Percentiles rank a stretch among this genome's conserved stretches.
Conservation (phyloP, 2,113 vertebrate genomes). For the Thalassarche chlororhynchos region DNA sequence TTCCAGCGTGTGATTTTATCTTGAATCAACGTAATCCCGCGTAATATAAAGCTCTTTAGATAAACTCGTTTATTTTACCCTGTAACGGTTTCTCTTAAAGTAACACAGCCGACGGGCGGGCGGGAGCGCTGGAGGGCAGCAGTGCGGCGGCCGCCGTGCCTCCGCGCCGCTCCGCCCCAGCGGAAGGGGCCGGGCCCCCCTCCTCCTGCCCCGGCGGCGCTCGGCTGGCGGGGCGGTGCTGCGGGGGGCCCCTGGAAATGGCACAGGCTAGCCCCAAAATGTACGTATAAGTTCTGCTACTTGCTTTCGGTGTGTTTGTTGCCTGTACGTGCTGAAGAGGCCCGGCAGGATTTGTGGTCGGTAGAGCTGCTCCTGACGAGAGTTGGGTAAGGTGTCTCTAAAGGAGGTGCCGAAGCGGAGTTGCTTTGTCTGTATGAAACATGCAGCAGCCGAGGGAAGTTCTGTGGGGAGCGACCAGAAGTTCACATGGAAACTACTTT, state of each 20-base stretch:
- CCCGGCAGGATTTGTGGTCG: fast-evolving
- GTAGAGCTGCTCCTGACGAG: not conserved
- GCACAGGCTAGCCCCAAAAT: fast-evolving
- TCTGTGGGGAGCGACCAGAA: fast-evolving
- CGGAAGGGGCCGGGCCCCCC: not conserved
- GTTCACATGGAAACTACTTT: fast-evolving
- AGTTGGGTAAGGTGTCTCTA: fast-evolving
- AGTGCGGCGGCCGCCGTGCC: not conserved
- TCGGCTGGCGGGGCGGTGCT: too few relatives aligned
- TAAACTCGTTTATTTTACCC: fast-evolving
- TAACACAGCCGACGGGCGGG: too few relatives aligned
- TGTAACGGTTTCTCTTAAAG: fast-evolving
- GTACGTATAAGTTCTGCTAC: not conserved
- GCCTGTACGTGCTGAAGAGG: not conserved
- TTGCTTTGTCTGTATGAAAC: fast-evolving
- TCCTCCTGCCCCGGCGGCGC: fast-evolving
- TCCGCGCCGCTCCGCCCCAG: not conserved
- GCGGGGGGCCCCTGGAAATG: fast-evolving
- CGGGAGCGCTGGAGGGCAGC: not conserved
- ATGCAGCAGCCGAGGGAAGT: fast-evolving
- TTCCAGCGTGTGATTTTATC: not conserved
- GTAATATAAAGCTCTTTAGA: fast-evolving
- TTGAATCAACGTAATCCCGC: fast-evolving
- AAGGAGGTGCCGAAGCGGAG: fast-evolving
- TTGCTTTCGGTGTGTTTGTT: fast-evolving